phyloP scores from a whole-genome alignment of 2,113 vertebrate species.

The Cynoglossus semilaevis region DNA sequence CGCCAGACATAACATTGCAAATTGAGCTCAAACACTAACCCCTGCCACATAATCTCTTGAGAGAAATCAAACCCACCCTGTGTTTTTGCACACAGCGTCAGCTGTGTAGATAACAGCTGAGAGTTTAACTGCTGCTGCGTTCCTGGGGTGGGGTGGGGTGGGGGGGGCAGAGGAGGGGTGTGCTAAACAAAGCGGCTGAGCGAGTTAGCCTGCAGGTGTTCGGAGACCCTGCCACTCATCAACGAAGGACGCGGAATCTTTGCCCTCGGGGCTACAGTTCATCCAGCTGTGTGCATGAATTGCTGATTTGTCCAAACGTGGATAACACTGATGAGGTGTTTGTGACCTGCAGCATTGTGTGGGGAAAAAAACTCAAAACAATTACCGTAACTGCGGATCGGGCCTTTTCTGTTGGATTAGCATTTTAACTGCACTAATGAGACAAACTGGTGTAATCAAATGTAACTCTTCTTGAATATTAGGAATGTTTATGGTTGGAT shows the following conservation, averaged over 20 bases:
- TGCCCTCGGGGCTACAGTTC: conserved; percentile 26
- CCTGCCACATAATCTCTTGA: conserved; percentile 49
- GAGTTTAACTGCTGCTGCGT: conserved; percentile 42
- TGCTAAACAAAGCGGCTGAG: conserved; percentile 19
- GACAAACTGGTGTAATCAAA: not conserved
- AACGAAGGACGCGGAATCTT: conserved; percentile 2
- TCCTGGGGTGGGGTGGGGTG: no score
- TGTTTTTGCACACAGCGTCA: conserved; percentile 38
- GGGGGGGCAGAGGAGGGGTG: no score
- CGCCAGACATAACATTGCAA: conserved; percentile 60
- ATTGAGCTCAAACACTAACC: conserved; percentile 53
- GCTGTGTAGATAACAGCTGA: conserved; percentile 45
- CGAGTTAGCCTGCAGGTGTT: conserved; percentile 14
- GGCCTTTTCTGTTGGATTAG: not conserved
- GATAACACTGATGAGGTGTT: conserved; percentile 12
- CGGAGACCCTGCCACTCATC: conserved; percentile 10
- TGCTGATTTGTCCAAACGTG: conserved; percentile 15
- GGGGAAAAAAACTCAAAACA: conserved; percentile 5
- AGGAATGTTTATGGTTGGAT: no score
- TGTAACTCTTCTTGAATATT: no score
- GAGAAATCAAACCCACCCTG: conserved; percentile 60
- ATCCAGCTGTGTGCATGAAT: conserved; percentile 15
- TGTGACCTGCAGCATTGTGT: conserved; percentile 4
- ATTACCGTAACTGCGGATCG: not conserved
- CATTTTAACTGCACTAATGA: not conserved